These are phyloP conservation scores for Zophobas morio DNA, from an alignment of 1,140 invertebrate species.

Conservation along the genomic window DNA sequence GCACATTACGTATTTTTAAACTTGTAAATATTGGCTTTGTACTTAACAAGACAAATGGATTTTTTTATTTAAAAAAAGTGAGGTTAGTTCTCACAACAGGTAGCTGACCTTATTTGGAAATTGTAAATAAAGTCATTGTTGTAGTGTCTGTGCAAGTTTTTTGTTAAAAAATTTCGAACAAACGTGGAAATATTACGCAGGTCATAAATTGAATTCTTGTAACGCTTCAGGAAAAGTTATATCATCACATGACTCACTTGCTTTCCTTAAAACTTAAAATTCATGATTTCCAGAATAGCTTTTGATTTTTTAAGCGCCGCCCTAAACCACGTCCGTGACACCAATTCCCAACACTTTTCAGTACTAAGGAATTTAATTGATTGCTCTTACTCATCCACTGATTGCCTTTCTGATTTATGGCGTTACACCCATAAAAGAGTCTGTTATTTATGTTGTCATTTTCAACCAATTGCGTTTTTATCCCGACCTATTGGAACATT, in stretches of 20 bases:
- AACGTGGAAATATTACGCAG: too few species aligned
- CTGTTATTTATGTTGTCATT: background rate
- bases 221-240: too few species aligned
- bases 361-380: background rate
- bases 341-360: too few species aligned
- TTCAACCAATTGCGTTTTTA: background rate
- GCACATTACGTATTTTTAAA: background rate
- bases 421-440: constrained; percentile 8
- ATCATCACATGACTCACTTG: background rate
- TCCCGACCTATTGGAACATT: constrained; percentile 17
- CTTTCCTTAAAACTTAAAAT: too few species aligned
- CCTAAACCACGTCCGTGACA: too few species aligned
- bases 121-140: constrained; percentile 49
- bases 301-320: too few species aligned
- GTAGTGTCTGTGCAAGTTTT: background rate
- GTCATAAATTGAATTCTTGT: too few species aligned
- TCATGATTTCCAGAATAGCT: too few species aligned
- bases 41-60: constrained; percentile 3
- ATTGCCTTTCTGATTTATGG: constrained; percentile 22
- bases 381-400: constrained; percentile 2
- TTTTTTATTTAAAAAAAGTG: constrained; percentile 11
- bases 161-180: background rate
- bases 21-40: constrained; percentile 17
- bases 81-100: constrained; percentile 51
- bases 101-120: constrained; percentile 57